Base-by-base conservation (phyloP, 2,113 vertebrate genomes). In the Mormyrus lacerda region DNA sequence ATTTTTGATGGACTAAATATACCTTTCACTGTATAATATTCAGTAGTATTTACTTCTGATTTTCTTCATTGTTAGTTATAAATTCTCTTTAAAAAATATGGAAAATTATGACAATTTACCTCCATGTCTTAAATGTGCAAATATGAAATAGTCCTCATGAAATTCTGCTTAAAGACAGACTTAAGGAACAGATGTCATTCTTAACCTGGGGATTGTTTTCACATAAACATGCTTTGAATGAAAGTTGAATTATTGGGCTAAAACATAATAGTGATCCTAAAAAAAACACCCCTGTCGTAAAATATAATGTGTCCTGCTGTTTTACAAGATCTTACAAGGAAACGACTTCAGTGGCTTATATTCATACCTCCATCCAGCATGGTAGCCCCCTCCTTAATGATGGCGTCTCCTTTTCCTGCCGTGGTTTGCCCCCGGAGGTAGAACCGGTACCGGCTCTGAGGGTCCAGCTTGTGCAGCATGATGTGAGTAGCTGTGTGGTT, bases 391-490 rank as follows among this genome's bases (percentile, higher is more conserved):
- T 96, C 96, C 87, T 91, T 94, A 39, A 90, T 90, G 0, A 95
- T 94, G 17, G 96, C 90, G 50, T 96, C 93, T 3, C 97, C 97
- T 0, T 95, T 90, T 69, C 97, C 97, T 17, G 92, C 87, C 3
- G 48, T 91, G 0, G 97, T 98, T 87, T 92, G 93, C 4, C 96
- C 97, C 90, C 94, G 94, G 89, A 98, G 93, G 89, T 93, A 94
- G 94, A 98, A 97, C 86, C 94, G 96, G 92, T 98, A 98, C 13
- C 92, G 94, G 89, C 95, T 94, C 45, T 94, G 89, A 2, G 93
- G 95, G 79, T 94, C 95, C 90, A 98, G 95, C 85, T 92, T 91
- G 51, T 89, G 95, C 91, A 98, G 91, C 51, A 93, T 97, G 85
- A 93, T 53, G 53, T 94, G 92, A 83, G 91, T 92, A 45, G 89